phyloP scores from a whole-genome alignment of 2,113 vertebrate species.

The Ploceus nigricollis region DNA sequence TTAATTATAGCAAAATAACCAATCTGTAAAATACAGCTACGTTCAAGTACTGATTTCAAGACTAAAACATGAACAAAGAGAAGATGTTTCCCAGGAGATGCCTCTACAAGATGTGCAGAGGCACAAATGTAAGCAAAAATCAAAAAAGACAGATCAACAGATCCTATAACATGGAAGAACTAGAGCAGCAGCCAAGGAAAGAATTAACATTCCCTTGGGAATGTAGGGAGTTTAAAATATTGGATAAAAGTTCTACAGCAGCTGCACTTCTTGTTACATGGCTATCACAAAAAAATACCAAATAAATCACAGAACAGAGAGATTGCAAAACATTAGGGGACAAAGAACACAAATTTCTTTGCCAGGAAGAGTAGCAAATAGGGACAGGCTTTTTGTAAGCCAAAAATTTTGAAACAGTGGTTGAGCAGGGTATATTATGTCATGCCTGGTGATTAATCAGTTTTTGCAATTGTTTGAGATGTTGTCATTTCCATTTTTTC shows the following conservation, averaged over 20 bases:
- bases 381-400: neutral
- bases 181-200: neutral
- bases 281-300: neutral
- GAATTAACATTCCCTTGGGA: neutral
- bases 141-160: constrained; percentile 29
- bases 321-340: neutral
- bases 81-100: constrained; percentile 58
- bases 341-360: neutral
- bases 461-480: neutral
- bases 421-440: neutral
- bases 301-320: neutral
- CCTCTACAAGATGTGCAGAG: neutral
- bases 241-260: neutral
- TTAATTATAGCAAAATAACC: constrained; percentile 78
- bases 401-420: neutral
- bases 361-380: neutral
- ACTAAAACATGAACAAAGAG: constrained; percentile 68
- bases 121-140: constrained; percentile 27
- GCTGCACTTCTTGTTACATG: neutral
- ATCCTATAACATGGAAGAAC: neutral
- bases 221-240: neutral
- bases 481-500: neutral
- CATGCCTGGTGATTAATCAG: neutral
- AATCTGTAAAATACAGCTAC: constrained; percentile 71
- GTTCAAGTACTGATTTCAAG: constrained; percentile 64